Base-by-base conservation (phyloP, 2,113 vertebrate genomes). In the Pampusana beccarii region DNA sequence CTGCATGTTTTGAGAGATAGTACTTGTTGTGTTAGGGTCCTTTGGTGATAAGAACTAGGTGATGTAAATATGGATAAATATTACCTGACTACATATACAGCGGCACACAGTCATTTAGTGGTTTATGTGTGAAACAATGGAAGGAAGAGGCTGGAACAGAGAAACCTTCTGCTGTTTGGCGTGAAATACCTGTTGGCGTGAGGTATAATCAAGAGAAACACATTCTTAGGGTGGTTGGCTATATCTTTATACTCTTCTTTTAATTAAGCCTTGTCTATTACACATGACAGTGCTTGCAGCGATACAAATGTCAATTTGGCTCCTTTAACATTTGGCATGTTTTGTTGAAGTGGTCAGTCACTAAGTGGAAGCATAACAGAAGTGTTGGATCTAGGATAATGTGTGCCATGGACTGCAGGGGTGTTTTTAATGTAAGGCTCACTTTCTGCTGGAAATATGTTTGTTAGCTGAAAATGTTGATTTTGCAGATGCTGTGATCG, bases 101-200 rank as follows among this genome's bases (percentile, higher is more conserved):
- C 20, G 33, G 36, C 26, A 38, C 31, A 7, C 5, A 29, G 34
- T 60, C 24, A 40, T 50, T 77, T 66, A 42, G 79, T 80, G 73
- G 66, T 82, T 94, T 79, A 13, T 44, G 80, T 80, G 69, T 92
- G 94, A 95, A 90, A 88, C 81, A 42, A 14, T 18, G 31, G 58
- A 62, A 92, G 38, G 74, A 86, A 90, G 62, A 85, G n/a, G 44
- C 31, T 91, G 78, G 21, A 88, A 61, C 18, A 53, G 50, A 40
- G 31, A 40, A 1, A 38, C 34, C 72, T 56, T 33, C 6, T 50
- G 6, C 80, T 80, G 9, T 62, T 91, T 34, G 29, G 42, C 80
- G 56, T 77, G 56, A 88, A 86, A 67, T 81, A 71, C 34, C 42
- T 82, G 56, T 28, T 80, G 64, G 24, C 62, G 21, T 1, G 14